A percentile compares a stretch with the other conserved stretches of the same genome.
Conservation (phyloP, 2,113 vertebrate genomes). For the Petaurus breviceps region DNA sequence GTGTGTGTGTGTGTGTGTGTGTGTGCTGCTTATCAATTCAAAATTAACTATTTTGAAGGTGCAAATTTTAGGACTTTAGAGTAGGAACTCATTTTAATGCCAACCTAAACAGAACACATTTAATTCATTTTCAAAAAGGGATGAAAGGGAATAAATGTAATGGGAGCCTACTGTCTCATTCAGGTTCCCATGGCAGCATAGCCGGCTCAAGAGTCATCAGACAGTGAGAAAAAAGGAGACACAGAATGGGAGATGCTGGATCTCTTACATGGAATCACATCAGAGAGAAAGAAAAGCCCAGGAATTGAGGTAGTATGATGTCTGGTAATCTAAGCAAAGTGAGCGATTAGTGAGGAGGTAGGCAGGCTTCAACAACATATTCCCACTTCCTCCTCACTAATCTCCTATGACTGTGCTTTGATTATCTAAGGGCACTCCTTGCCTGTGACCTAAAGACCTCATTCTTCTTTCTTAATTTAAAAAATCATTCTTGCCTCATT, state of each 20-base stretch:
- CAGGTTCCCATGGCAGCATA: slow-evolving; percentile 81
- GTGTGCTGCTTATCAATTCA: background rate
- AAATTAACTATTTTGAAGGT: slow-evolving; percentile 35
- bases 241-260: slow-evolving; percentile 57
- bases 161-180: slow-evolving; percentile 54
- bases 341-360: background rate
- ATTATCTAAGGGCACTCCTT: slow-evolving; percentile 22
- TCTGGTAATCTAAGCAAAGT: slow-evolving; percentile 28
- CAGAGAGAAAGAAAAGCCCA: slow-evolving; percentile 62
- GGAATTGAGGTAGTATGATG: slow-evolving; percentile 40
- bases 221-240: slow-evolving; percentile 57
- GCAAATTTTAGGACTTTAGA: slow-evolving; percentile 51
- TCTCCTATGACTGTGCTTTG: background rate
- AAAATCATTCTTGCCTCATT: slow-evolving; percentile 11
- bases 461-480: background rate
- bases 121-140: slow-evolving; percentile 55
- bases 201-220: slow-evolving; percentile 74
- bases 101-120: slow-evolving; percentile 43
- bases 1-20: no score
- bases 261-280: slow-evolving; percentile 67
- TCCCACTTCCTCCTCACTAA: background rate
- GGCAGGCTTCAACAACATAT: background rate
- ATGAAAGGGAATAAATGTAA: slow-evolving; percentile 67
- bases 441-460: background rate
- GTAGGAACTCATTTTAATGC: slow-evolving; percentile 58